These are phyloP conservation scores for Ochropleura plecta DNA, from an alignment of 2,888 invertebrate genomes.

Conservation along the genomic window DNA sequence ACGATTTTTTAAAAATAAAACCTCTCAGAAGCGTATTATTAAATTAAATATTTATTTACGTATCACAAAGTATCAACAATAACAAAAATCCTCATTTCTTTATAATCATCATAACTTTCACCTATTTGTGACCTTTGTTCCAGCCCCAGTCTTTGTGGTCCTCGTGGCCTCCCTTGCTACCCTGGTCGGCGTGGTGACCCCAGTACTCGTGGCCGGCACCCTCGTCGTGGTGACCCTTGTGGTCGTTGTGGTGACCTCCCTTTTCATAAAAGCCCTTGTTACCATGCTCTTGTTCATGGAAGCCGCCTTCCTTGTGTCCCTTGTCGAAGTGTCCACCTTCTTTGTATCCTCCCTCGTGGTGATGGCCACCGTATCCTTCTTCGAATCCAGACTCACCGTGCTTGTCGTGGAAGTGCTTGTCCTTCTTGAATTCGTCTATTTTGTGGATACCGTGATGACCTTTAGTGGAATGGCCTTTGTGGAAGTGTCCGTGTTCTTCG, in stretches of 20 bases:
- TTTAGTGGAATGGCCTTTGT: conserved; percentile 96
- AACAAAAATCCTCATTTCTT: conserved; percentile 73
- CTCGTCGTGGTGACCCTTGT: conserved; percentile 94
- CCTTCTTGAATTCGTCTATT: conserved; percentile 95
- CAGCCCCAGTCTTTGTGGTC: conserved; percentile 95
- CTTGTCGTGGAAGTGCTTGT: conserved; percentile 96
- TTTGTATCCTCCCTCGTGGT: conserved; percentile 94
- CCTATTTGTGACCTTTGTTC: conserved; percentile 86
- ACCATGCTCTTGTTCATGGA: conserved; percentile 94
- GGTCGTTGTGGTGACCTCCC: conserved; percentile 94
- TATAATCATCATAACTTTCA: conserved; percentile 29
- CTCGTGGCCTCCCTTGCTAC: conserved; percentile 94
- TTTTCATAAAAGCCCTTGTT: conserved; percentile 95
- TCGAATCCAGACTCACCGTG: conserved; percentile 95
- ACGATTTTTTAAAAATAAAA: neutral
- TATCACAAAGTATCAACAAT: conserved; percentile 84
- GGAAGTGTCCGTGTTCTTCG: conserved; percentile 92
- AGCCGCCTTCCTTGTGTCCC: conserved; percentile 94
- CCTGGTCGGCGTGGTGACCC: conserved; percentile 93
- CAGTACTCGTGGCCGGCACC: conserved; percentile 94
- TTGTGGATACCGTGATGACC: conserved; percentile 96
- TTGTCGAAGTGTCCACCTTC: conserved; percentile 95
- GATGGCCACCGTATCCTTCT: conserved; percentile 94
- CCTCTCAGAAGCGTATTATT: conserved; percentile 21
- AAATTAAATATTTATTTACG: conserved; percentile 69